These are phyloP conservation scores for Corythaixoides concolor DNA, from an alignment of 2,113 vertebrate genomes.

Conservation along the genomic window DNA sequence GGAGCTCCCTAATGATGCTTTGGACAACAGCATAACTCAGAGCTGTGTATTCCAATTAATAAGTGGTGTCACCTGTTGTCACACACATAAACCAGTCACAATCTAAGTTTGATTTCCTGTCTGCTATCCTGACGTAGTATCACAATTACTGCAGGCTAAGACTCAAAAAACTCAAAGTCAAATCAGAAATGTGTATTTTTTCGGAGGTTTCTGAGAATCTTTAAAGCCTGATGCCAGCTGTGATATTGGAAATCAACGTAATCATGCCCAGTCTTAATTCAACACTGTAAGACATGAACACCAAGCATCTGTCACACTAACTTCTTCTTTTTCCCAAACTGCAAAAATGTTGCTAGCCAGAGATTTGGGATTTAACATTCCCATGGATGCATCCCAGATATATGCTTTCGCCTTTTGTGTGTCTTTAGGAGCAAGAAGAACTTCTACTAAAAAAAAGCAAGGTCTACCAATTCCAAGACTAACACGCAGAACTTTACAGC, in stretches of 20 bases:
- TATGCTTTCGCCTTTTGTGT: neutral
- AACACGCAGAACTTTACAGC: neutral
- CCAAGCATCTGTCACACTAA: neutral
- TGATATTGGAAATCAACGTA: neutral
- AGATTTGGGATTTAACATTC: neutral
- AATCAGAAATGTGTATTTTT: neutral
- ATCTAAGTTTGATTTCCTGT: neutral
- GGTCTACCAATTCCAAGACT: neutral
- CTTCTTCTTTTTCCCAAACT: neutral
- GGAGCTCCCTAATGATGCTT: neutral
- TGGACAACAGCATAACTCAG: neutral
- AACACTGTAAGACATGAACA: neutral
- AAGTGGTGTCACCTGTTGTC: neutral
- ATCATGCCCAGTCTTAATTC: neutral
- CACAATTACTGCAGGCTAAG: neutral
- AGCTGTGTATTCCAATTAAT: neutral
- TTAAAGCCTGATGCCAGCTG: neutral
- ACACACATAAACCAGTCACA: neutral
- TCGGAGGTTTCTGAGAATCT: neutral
- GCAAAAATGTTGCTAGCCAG: neutral
- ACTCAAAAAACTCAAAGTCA: neutral
- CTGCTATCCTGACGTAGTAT: neutral
- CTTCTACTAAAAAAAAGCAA: neutral
- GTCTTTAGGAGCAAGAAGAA: neutral
- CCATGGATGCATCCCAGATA: neutral